Percentiles rank a stretch among this genome's conserved stretches.
Evolutionary conservation across 1,140 invertebrate species (phyloP).

Genomic region (Hetaerina americana): DNA sequence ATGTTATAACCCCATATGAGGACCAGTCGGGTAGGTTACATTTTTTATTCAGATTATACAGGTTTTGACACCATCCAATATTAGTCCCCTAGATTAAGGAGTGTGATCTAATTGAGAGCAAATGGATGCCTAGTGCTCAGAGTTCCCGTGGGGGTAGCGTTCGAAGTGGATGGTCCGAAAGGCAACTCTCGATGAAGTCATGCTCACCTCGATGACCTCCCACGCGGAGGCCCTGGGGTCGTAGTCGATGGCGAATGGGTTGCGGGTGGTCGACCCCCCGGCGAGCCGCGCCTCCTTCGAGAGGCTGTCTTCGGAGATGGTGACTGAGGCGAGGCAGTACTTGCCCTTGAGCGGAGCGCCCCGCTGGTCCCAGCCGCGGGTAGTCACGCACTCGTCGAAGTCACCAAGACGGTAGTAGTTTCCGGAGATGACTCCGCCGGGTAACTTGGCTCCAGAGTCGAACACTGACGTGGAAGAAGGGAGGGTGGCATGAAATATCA

Average conservation of each 20-base stretch:
- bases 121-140: too few relatives aligned
- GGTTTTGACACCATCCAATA: too few relatives aligned
- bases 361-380: constrained; percentile 10
- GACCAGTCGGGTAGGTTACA: too few relatives aligned
- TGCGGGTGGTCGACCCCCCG: not conserved
- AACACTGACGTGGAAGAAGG: too few relatives aligned
- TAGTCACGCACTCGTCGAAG: constrained; percentile 1
- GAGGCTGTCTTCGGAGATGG: not conserved
- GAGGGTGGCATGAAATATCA: too few relatives aligned
- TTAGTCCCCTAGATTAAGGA: too few relatives aligned
- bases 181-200: too few relatives aligned
- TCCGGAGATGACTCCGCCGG: not conserved
- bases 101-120: too few relatives aligned
- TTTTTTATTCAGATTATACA: too few relatives aligned
- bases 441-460: not conserved
- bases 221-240: not conserved
- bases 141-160: too few relatives aligned
- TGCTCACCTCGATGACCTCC: not conserved
- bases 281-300: not conserved
- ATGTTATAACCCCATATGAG: too few relatives aligned
- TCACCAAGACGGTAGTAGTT: not conserved
- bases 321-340: constrained; percentile 44
- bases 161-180: too few relatives aligned
- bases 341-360: constrained; percentile 30
- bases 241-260: not conserved